phyloP scores from a whole-genome alignment of 1,140 invertebrate species.

The Brachionus asplanchnoidis region DNA sequence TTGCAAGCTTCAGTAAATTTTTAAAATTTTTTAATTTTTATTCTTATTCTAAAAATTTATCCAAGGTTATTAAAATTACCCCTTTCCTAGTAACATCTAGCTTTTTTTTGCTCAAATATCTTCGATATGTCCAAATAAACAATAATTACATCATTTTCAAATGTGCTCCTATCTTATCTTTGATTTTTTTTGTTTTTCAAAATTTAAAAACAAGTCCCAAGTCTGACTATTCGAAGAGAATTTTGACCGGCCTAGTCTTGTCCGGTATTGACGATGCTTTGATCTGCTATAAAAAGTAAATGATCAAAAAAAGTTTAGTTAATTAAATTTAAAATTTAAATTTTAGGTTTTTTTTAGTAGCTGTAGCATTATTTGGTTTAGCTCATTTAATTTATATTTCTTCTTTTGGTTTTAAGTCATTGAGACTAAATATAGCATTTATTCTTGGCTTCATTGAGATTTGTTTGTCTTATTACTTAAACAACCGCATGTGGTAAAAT shows the following conservation, averaged over 20 bases:
- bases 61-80: background rate
- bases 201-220: background rate
- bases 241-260: background rate
- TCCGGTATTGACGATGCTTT: slow-evolving; percentile 5
- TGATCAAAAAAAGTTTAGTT: background rate
- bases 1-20: background rate
- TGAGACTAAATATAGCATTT: background rate
- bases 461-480: background rate
- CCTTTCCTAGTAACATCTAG: background rate
- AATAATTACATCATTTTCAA: background rate
- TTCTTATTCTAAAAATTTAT: background rate
- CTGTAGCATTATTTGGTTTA: background rate
- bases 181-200: background rate
- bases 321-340: background rate
- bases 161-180: background rate
- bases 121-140: background rate
- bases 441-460: background rate
- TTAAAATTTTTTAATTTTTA: background rate
- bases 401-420: background rate
- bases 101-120: background rate
- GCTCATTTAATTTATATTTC: slow-evolving; percentile 13
- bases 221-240: background rate
- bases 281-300: background rate
- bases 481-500: background rate
- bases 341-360: background rate